Base-by-base conservation (phyloP, 2,113 vertebrate species). In the Hiodon tergisus region DNA sequence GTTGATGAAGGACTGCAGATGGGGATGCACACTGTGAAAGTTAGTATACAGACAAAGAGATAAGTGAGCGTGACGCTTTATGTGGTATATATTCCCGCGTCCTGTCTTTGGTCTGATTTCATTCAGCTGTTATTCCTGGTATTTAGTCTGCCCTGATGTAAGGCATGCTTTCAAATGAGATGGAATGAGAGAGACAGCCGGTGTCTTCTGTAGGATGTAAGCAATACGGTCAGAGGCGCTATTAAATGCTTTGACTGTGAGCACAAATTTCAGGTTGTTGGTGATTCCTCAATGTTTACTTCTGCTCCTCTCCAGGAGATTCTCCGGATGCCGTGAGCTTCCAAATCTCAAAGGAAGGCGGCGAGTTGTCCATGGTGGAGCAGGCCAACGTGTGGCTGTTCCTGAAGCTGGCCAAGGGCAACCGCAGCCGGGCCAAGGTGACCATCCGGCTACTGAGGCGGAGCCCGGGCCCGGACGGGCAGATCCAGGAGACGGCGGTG, bases 301-400 rank as follows among this genome's bases (percentile, higher is more conserved):
- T 89, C 71, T 85, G 73, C 61, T 60, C 54, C 55, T 75, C 80
- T 76, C 71, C 80, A 98, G 96, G 94, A 69, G 83, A 89, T 53
- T 81, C 88, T 75, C 63, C 77, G 3, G 74, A 84, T 68, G 83
- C 82, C 0, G 87, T 98, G 87, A 94, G 91, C 83, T 98, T 98
- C 86, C 94, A 96, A 87, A 92, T 98, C 75, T 92, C 93, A 17
- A 94, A 93, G 83, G 95, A 98, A 81, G 93, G 90, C 59, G 88
- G 87, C 47, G 84, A 89, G 72, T 83, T 90, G 3, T 90, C 91
- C 0, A 84, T 94, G 80, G 94, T 98, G 84, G 94, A 95, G 55
- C 92, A 93, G 16, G 97, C 97, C 55, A 96, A 95, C 54, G 79
- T 98, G 48, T 98, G 96, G 97, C 91, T 98, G 68, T 98, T 98